Percentiles rank a stretch among this genome's conserved stretches.
These are phyloP conservation scores for Catocala nupta DNA, from an alignment of 2,888 invertebrate genomes.

Conservation along the genomic window DNA sequence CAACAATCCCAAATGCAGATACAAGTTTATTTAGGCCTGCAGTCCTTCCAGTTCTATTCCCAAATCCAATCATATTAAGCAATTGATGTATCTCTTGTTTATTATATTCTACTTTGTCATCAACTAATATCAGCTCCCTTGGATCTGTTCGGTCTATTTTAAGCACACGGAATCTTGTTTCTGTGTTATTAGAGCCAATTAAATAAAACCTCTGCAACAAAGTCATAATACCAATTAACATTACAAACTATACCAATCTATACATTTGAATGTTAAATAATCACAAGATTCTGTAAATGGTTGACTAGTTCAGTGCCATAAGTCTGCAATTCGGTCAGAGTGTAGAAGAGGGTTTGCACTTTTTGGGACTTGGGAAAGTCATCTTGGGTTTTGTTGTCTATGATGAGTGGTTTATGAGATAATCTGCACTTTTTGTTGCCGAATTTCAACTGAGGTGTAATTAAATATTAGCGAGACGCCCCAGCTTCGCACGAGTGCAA, in stretches of 20 bases:
- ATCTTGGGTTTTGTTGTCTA: too few species aligned
- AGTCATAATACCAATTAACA: not conserved
- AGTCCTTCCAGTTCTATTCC: conserved; percentile 85
- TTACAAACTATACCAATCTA: not conserved
- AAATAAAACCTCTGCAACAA: conserved; percentile 94
- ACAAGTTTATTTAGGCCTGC: conserved; percentile 91
- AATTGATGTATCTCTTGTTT: conserved; percentile 95
- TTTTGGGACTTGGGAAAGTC: too few species aligned
- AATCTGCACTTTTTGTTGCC: too few species aligned
- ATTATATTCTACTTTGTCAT: conserved; percentile 97
- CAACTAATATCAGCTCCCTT: conserved; percentile 92
- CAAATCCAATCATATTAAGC: conserved; percentile 89
- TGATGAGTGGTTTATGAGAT: too few species aligned
- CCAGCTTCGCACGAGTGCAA: too few species aligned
- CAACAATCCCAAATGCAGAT: conserved; percentile 98
- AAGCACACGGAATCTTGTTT: conserved; percentile 96
- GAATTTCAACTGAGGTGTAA: too few species aligned
- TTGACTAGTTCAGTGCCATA: too few species aligned
- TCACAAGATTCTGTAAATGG: too few species aligned
- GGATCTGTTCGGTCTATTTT: conserved; percentile 97
- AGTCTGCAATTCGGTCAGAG: too few species aligned
- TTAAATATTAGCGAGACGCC: too few species aligned
- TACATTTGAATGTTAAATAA: too few species aligned
- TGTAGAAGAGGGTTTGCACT: too few species aligned
- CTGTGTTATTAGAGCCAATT: conserved; percentile 97